Conservation (phyloP, 2,888 invertebrate species). For the Esperia sulphurella region DNA sequence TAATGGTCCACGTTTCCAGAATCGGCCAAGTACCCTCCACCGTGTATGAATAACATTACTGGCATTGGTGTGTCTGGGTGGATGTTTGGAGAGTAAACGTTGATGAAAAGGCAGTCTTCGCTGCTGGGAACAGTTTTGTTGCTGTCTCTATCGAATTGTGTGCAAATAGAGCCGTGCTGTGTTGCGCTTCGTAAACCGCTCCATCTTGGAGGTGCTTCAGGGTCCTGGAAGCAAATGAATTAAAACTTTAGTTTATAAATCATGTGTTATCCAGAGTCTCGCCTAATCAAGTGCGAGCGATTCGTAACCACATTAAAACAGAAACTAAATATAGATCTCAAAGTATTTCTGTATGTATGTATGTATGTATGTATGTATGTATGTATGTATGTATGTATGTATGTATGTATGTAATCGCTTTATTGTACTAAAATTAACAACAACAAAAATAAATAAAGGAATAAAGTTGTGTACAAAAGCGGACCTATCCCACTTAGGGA, state of each 20-base stretch:
- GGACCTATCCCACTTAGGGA: no score
- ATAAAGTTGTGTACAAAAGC: no score
- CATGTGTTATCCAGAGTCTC: no score
- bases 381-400: no score
- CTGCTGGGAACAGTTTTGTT: constrained; percentile 22
- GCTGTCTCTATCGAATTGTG: constrained; percentile 36
- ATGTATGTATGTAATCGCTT: no score
- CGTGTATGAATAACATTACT: constrained; percentile 54
- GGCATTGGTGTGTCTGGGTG: constrained; percentile 25
- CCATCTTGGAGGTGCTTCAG: constrained; percentile 41
- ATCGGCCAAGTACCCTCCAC: constrained; percentile 39
- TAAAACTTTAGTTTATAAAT: not conserved
- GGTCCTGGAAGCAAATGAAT: constrained; percentile 30
- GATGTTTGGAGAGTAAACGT: constrained; percentile 39
- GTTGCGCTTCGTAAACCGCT: constrained; percentile 40
- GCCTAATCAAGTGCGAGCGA: no score
- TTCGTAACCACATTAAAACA: no score
- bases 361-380: no score
- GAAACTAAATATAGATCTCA: no score
- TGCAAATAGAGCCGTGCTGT: constrained; percentile 40
- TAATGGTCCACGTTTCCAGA: constrained; percentile 61
- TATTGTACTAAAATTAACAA: no score
- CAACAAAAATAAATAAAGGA: no score
- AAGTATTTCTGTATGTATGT: no score
- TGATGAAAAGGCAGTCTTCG: constrained; percentile 48